Base-by-base conservation (phyloP, 2,797 vertebrate genomes). In the Nannoperca obscura region DNA sequence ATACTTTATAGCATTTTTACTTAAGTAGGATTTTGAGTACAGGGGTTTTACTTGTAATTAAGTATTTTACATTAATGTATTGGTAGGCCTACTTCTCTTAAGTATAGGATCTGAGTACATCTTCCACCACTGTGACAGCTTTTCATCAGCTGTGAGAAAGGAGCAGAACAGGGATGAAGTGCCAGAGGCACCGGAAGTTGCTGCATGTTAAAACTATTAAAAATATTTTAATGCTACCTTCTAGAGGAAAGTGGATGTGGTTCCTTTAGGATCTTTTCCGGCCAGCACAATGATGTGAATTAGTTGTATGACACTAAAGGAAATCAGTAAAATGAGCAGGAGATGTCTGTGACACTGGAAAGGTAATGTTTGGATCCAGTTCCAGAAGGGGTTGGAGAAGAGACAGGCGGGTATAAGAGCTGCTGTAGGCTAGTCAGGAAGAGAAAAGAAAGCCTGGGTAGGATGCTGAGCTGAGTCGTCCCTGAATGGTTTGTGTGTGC, bases 381-480 rank as follows among this genome's bases (percentile, higher is more conserved):
- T 83, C 13, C 47, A 71, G 52, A 44, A 71, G 52, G 42, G 52
- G 58, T 27, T 71, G 34, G 53, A 79, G 44, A 82, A 27, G 70
- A 80, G 62, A 65, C 57, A 55, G 74, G 19, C 5, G 4, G 14
- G 34, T 54, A 34, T 66, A 65, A 70, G 71, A 61, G 64, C 78
- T 49, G 63, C 7, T 44, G 49, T 57, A 34, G 57, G 79, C 71
- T 69, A 57, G 63, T 66, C 5, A 79, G 52, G n/a, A 9, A 9
- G 36, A 60, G 64, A 71, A 63, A 71, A 53, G 65, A 69, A 69
- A 76, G 49, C 24, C 30, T 63, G 50, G 20, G n/a, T 52, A 14
- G 49, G 77, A 66, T 84, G 73, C 63, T 17, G 71, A 81, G 63
- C 62, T 34, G 78, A 74, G 46, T 83, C 79, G 46, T 83, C 79